Evolutionary conservation across 2,113 vertebrate species (phyloP).

Genomic region (Anguilla rostrata): DNA sequence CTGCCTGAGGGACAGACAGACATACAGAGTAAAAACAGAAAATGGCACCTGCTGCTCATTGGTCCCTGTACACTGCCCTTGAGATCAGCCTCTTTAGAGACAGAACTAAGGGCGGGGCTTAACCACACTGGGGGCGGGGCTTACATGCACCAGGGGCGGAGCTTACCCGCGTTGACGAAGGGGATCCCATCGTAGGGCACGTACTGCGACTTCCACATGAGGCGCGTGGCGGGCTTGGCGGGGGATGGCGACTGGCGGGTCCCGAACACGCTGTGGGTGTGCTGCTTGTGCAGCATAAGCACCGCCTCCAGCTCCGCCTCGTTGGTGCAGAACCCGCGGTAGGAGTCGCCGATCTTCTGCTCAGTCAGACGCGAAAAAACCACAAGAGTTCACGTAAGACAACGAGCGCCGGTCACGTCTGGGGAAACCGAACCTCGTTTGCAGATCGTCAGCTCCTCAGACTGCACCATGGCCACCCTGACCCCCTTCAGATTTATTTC

Average conservation of each 20-base stretch:
- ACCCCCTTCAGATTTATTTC: too few relatives aligned
- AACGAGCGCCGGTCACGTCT: neutral
- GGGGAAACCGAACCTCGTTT: too few relatives aligned
- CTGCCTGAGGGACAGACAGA: constrained; percentile 68
- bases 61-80: neutral
- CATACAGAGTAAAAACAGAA: too few relatives aligned
- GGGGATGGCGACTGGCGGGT: constrained; percentile 81
- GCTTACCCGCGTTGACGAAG: constrained; percentile 81
- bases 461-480: too few relatives aligned
- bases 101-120: too few relatives aligned
- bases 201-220: constrained; percentile 87
- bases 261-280: constrained; percentile 79
- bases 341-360: constrained; percentile 85
- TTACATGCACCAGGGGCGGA: too few relatives aligned
- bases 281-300: constrained; percentile 78
- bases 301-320: constrained; percentile 78
- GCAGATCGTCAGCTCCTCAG: too few relatives aligned
- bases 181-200: constrained; percentile 83
- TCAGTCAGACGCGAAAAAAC: neutral
- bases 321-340: constrained; percentile 78
- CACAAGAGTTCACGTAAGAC: neutral
- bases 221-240: constrained; percentile 77
- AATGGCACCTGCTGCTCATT: neutral
- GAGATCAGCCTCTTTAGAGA: neutral
- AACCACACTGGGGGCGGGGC: too few relatives aligned